phyloP scores from a whole-genome alignment of 1,140 invertebrate genomes.

The Eumeta japonica region DNA sequence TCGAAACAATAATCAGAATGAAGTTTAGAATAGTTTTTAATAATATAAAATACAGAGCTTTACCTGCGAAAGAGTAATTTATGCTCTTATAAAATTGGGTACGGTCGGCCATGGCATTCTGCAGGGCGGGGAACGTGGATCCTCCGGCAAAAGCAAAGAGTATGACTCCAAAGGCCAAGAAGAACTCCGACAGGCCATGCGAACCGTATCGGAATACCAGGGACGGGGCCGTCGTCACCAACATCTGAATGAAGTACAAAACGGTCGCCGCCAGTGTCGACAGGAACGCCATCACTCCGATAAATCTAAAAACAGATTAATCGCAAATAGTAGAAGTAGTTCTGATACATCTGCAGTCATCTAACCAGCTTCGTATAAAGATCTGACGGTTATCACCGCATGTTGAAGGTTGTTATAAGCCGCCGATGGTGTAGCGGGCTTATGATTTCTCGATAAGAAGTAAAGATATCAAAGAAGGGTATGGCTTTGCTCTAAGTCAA shows the following conservation, averaged over 20 bases:
- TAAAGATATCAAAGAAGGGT: not conserved
- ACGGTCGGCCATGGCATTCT: conserved; percentile 67
- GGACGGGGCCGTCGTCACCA: conserved; percentile 44
- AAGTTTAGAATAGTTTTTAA: too few species aligned
- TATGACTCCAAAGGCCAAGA: conserved; percentile 65
- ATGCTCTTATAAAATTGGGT: conserved; percentile 58
- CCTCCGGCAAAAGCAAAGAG: conserved; percentile 69
- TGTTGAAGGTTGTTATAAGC: too few species aligned
- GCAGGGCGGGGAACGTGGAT: conserved; percentile 69
- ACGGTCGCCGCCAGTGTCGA: conserved; percentile 61
- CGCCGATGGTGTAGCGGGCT: too few species aligned
- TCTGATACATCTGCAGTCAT: too few species aligned
- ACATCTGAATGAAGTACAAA: conserved; percentile 61
- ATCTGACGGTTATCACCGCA: too few species aligned
- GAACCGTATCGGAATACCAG: conserved; percentile 33
- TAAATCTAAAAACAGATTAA: conserved; percentile 35
- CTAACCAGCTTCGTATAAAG: too few species aligned
- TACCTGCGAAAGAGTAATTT: conserved; percentile 57
- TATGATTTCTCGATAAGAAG: too few species aligned
- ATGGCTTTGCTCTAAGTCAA: not conserved
- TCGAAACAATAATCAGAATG: too few species aligned
- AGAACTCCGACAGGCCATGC: conserved; percentile 57
- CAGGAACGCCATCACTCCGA: conserved; percentile 59
- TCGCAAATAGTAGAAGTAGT: not conserved
- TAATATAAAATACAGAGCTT: too few species aligned